phyloP scores from a whole-genome alignment of 1,140 invertebrate species.

The Cryptotermes secundus region DNA sequence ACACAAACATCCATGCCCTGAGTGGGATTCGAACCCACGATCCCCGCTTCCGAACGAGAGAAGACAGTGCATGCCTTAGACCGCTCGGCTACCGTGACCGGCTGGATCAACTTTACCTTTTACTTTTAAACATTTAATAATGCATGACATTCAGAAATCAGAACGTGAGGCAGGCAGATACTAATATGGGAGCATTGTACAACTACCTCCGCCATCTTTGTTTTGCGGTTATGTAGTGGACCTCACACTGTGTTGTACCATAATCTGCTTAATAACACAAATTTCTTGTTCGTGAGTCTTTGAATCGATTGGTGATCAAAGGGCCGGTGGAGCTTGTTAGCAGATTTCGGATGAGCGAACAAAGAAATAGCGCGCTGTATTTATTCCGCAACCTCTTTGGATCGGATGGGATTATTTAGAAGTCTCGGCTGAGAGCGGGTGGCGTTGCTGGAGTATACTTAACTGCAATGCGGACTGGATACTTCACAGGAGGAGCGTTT shows the following conservation, averaged over 20 bases:
- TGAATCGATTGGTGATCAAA: neutral
- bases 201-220: neutral
- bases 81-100: too few relatives aligned
- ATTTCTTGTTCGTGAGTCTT: neutral
- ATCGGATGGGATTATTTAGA: conserved; percentile 18
- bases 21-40: too few relatives aligned
- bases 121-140: too few relatives aligned
- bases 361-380: neutral
- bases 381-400: conserved; percentile 8
- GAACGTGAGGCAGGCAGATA: too few relatives aligned
- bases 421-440: neutral
- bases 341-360: neutral
- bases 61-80: too few relatives aligned
- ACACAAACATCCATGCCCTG: too few relatives aligned
- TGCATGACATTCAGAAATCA: too few relatives aligned
- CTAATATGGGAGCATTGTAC: neutral
- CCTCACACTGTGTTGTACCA: neutral
- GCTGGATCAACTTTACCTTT: too few relatives aligned
- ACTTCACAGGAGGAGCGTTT: conserved; percentile 4
- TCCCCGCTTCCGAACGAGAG: too few relatives aligned
- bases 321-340: neutral
- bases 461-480: conserved; percentile 1
- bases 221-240: neutral
- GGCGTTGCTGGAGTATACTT: conserved; percentile 14
- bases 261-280: neutral